Conservation (phyloP, 2,113 vertebrate species). For the Syngnathus typhle region DNA sequence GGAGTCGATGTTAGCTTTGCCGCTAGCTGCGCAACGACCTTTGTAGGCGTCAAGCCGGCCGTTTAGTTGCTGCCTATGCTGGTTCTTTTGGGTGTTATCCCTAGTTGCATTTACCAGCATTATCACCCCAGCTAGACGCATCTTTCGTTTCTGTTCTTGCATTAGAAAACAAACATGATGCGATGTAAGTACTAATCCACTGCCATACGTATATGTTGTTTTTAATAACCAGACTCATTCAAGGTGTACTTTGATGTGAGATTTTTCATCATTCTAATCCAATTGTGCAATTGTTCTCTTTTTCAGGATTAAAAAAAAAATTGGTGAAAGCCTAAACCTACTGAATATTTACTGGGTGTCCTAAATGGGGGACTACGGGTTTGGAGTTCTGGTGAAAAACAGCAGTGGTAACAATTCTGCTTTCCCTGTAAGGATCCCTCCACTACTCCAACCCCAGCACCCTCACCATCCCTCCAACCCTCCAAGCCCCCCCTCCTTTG, state of each 20-base stretch:
- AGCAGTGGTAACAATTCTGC: constrained; percentile 94
- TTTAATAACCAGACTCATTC: constrained; percentile 24
- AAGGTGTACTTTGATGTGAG: constrained; percentile 19
- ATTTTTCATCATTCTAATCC: constrained; percentile 4
- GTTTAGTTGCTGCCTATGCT: constrained; percentile 37
- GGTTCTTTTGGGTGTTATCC: constrained; percentile 47
- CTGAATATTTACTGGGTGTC: constrained; percentile 62
- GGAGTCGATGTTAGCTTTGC: constrained; percentile 70
- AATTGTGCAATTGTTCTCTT: not conserved
- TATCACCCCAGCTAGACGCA: constrained; percentile 47
- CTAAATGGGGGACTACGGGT: constrained; percentile 99
- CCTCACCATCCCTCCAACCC: constrained; percentile 87
- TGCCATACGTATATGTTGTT: constrained; percentile 27
- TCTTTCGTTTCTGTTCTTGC: constrained; percentile 65
- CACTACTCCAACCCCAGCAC: constrained; percentile 94
- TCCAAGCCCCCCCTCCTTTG: constrained; percentile 90
- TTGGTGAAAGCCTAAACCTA: constrained; percentile 57
- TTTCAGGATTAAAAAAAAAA: constrained; percentile 62
- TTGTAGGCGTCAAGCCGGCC: constrained; percentile 52
- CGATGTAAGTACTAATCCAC: constrained; percentile 41
- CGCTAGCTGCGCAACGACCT: constrained; percentile 66
- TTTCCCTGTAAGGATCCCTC: constrained; percentile 97
- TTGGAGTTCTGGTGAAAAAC: constrained; percentile 99
- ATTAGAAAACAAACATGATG: constrained; percentile 61
- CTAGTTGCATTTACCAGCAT: constrained; percentile 31